phyloP scores from a whole-genome alignment of 2,113 vertebrate genomes.

The Rattus rattus region DNA sequence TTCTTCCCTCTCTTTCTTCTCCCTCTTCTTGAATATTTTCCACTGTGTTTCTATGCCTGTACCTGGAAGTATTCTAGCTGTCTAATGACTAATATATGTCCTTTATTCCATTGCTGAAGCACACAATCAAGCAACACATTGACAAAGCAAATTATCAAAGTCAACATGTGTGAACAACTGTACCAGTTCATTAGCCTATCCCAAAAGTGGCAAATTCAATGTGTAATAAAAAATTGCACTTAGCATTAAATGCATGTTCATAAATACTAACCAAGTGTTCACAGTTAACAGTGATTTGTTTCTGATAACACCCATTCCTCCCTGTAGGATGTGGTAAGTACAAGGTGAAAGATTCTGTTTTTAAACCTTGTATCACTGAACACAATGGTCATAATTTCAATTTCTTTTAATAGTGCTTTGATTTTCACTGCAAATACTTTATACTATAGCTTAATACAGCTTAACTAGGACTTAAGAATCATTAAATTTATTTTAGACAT shows the following conservation, averaged over 20 bases:
- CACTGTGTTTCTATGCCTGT: background rate
- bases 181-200: background rate
- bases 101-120: slow-evolving; percentile 47
- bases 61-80: slow-evolving; percentile 41
- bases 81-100: background rate
- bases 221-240: slow-evolving; percentile 55
- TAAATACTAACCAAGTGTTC: slow-evolving; percentile 28
- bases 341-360: background rate
- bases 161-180: slow-evolving; percentile 47
- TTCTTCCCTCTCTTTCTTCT: background rate
- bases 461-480: slow-evolving; percentile 7
- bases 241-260: slow-evolving; percentile 41
- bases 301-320: background rate
- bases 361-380: background rate
- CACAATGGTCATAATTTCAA: slow-evolving; percentile 41
- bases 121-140: slow-evolving; percentile 16
- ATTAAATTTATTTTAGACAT: background rate
- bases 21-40: background rate
- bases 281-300: background rate
- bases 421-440: slow-evolving; percentile 18
- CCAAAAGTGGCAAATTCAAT: slow-evolving; percentile 43
- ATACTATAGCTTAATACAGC: slow-evolving; percentile 15
- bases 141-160: slow-evolving; percentile 34
- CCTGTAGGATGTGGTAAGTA: background rate
- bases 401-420: background rate